Percentiles rank a stretch among this genome's conserved stretches.
These are phyloP conservation scores for Micromussa lordhowensis DNA, from an alignment of 92 coral and sea anemone species.

Conservation along the genomic window DNA sequence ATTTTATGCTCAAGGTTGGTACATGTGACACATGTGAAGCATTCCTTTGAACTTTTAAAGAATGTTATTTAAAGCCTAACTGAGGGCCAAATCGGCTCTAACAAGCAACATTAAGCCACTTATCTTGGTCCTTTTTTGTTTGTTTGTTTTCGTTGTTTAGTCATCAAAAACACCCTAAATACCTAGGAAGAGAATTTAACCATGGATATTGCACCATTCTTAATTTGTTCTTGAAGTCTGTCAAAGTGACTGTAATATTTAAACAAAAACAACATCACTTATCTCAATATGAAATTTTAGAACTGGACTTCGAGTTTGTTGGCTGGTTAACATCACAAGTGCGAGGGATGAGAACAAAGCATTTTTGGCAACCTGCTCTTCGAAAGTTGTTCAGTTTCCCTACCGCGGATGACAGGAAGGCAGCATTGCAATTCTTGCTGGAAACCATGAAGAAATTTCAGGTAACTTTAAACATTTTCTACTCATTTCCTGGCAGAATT, in stretches of 20 bases:
- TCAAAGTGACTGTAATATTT: neutral
- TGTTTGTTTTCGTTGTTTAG: too few relatives aligned
- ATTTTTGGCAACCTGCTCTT: conserved; percentile 79
- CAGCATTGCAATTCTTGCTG: conserved; percentile 68
- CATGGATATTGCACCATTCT: too few relatives aligned
- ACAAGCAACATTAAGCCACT: too few relatives aligned
- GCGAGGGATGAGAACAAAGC: conserved; percentile 71
- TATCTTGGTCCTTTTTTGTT: too few relatives aligned
- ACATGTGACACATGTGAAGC: neutral
- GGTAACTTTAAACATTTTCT: conserved; percentile 33
- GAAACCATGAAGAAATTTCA: conserved; percentile 71
- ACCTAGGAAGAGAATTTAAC: too few relatives aligned
- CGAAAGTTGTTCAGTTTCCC: conserved; percentile 71
- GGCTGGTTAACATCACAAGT: conserved; percentile 56
- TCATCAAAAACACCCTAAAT: too few relatives aligned
- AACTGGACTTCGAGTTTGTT: conserved; percentile 82
- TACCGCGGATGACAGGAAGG: conserved; percentile 41
- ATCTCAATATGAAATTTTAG: conserved; percentile 27
- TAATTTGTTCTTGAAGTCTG: too few relatives aligned
- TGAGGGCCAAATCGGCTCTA: too few relatives aligned
- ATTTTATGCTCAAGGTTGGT: conserved; percentile 78
- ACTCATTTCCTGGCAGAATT: neutral
- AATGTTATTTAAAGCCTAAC: too few relatives aligned
- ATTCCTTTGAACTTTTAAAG: neutral
- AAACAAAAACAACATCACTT: neutral